A percentile compares a stretch with the other conserved stretches of the same genome.
These are phyloP conservation scores for Pseudomyrmex pallidus DNA, from an alignment of 1,140 invertebrate species.

Conservation along the genomic window DNA sequence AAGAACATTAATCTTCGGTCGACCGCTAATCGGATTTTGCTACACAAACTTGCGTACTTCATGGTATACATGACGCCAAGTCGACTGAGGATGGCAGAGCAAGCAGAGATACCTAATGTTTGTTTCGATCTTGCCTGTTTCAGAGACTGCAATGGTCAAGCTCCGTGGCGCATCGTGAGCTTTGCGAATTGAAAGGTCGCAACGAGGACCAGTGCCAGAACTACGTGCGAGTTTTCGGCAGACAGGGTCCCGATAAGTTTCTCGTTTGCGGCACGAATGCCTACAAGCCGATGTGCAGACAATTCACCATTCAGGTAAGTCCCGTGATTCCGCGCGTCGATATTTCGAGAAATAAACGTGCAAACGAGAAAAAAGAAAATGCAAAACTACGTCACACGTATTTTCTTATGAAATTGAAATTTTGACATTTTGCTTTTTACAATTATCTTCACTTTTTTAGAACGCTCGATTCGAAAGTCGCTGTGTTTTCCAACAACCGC, in stretches of 20 bases:
- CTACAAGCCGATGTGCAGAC: constrained; percentile 96
- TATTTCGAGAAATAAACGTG: not conserved
- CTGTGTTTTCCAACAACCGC: too few species aligned
- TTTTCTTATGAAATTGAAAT: too few species aligned
- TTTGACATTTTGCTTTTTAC: too few species aligned
- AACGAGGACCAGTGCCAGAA: constrained; percentile 96
- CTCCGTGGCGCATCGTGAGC: constrained; percentile 91
- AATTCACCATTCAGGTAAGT: constrained; percentile 88
- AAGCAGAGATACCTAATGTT: constrained; percentile 25
- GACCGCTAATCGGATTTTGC: constrained; percentile 39
- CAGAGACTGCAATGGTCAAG: constrained; percentile 95
- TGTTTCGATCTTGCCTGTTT: constrained; percentile 75
- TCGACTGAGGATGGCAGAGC: not conserved
- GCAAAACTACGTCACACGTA: not conserved
- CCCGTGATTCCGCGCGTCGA: not conserved
- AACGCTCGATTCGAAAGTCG: too few species aligned
- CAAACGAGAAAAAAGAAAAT: too few species aligned
- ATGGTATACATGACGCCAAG: not conserved
- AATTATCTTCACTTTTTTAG: too few species aligned
- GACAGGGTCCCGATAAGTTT: constrained; percentile 89
- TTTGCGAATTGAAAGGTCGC: constrained; percentile 95
- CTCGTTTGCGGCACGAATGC: constrained; percentile 98
- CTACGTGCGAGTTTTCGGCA: constrained; percentile 95
- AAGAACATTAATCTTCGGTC: constrained; percentile 33
- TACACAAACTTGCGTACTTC: constrained; percentile 3